These are phyloP conservation scores for Oreochromis aureus DNA, from an alignment of 2,113 vertebrate genomes.

Conservation along the genomic window DNA sequence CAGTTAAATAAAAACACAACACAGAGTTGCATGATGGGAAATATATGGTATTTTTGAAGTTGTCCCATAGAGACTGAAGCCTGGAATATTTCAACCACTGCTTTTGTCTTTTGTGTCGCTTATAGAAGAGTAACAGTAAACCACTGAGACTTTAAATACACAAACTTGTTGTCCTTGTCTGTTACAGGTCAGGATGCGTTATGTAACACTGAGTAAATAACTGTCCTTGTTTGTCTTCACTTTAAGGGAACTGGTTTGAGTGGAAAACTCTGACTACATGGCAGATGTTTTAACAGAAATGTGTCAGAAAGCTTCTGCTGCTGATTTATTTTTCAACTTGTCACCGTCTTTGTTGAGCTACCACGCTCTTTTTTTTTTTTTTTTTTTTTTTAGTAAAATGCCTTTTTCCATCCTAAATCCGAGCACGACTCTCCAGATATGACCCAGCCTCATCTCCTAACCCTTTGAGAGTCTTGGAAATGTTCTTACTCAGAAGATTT, in stretches of 20 bases:
- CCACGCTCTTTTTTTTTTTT: background rate
- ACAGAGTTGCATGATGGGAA: background rate
- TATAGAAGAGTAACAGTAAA: background rate
- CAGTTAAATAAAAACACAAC: background rate
- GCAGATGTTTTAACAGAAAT: background rate
- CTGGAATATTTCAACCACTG: background rate
- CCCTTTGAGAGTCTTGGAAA: background rate
- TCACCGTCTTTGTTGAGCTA: background rate
- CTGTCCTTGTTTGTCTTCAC: background rate
- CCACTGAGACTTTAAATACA: background rate
- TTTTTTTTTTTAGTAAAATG: background rate
- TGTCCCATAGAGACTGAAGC: background rate
- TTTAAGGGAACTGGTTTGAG: background rate
- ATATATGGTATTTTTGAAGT: background rate
- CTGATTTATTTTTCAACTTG: background rate
- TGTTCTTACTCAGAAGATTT: constrained; percentile 14
- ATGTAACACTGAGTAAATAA: background rate
- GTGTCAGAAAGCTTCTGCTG: background rate
- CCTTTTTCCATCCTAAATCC: background rate
- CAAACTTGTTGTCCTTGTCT: background rate
- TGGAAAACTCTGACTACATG: background rate
- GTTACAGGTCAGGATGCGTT: background rate
- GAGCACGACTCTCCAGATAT: background rate
- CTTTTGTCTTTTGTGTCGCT: background rate
- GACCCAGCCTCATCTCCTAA: background rate